Evolutionary conservation across 2,113 vertebrate species (phyloP).

Genomic region (Myiopsitta monachus): DNA sequence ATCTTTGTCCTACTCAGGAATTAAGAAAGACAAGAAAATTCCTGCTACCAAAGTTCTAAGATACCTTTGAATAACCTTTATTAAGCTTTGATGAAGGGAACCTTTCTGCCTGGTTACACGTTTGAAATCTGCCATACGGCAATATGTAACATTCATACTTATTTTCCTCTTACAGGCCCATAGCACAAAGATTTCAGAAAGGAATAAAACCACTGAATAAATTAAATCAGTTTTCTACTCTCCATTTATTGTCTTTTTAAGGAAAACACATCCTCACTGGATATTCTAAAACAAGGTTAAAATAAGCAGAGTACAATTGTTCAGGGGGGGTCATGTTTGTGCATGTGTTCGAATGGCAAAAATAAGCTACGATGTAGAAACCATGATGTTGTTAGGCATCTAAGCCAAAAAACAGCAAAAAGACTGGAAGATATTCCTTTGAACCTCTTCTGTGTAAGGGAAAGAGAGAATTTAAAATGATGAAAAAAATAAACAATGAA

Average conservation of each 20-base stretch:
- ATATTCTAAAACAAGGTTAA: background rate
- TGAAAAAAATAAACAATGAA: background rate
- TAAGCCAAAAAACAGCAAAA: background rate
- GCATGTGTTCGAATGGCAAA: background rate
- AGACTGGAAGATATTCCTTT: background rate
- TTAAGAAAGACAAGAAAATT: background rate
- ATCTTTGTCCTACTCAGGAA: background rate
- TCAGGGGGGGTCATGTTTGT: background rate
- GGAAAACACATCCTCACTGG: background rate
- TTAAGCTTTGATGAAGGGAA: background rate
- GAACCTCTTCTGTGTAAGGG: background rate
- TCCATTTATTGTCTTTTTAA: background rate
- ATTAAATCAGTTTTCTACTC: background rate
- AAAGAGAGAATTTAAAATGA: background rate
- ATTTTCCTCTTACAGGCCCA: background rate
- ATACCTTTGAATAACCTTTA: background rate
- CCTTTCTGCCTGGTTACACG: background rate
- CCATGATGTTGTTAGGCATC: background rate
- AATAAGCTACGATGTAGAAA: background rate
- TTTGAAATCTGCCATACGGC: background rate
- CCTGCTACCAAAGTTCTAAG: background rate
- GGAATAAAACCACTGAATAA: background rate
- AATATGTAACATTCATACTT: accelerated
- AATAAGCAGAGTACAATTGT: background rate
- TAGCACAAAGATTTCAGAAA: background rate